Base-by-base conservation (phyloP, 2,888 invertebrate genomes). In the Corythucha ciliata region DNA sequence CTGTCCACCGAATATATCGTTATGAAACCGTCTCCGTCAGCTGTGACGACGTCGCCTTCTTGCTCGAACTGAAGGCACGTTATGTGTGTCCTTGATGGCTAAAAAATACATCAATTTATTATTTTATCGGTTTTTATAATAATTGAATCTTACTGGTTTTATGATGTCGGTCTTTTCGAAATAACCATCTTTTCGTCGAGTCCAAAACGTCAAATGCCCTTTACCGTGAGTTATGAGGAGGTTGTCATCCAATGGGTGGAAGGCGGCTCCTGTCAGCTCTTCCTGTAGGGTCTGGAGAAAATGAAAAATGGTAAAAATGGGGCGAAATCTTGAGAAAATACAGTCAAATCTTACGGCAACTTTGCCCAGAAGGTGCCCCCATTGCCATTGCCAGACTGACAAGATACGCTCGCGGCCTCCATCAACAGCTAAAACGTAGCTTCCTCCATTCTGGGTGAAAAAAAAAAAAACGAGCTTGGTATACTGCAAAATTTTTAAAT, bases 301-400 rank as follows among this genome's bases (percentile, higher is more conserved):
- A 36, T 18, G 36, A 36, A 14, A 10, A 29, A 29, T 10, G 10
- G 29, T 29, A 8, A 29, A 29, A 29, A 10, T 29, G 10, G 12
- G 29, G 8, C 10, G 12, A 10, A 8, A 29, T 29, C 10, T 10
- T 10, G 12, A 29, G 29, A 12, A 29, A 29, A 29, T 8, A 29
- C 12, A 29, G 8, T 29, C n/a, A n/a, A n/a, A n/a, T n/a, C 83
- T 80, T 73, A 92, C 92, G 59, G 90, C 88, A 46, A 92, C 90
- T 80, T 90, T 89, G 52, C 91, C 91, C 7, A 92, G 75, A n/a
- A 91, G 72, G 69, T 87, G 84, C 46, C 89, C 88, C 82, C 90
- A 89, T 64, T 89, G 87, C 92, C 92, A 92, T 63, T 92, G 89
- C 92, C 92, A 93, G 0, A 93, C 88, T 0, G 89, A 89, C 3